Conservation (phyloP, 2,797 vertebrate genomes). For the Amphiprion clarkii region DNA sequence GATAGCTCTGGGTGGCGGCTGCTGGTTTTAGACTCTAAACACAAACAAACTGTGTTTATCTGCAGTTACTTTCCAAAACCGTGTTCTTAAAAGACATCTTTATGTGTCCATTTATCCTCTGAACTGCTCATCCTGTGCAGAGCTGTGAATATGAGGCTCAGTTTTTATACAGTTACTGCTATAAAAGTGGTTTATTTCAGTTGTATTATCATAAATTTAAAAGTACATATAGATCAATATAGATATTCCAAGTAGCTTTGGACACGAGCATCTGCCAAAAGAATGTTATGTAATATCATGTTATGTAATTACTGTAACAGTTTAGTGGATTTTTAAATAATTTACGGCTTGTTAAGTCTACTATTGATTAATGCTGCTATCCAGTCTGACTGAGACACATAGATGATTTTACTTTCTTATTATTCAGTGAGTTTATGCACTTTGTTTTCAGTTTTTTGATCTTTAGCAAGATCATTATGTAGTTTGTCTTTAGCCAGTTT, state of each 20-base stretch:
- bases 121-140: neutral
- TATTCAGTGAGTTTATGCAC: too few relatives aligned
- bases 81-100: neutral
- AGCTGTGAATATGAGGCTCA: too few relatives aligned
- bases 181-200: neutral
- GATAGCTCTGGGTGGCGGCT: constrained; percentile 14
- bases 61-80: constrained; percentile 8
- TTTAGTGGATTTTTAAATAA: too few relatives aligned
- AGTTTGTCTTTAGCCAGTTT: neutral
- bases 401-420: too few relatives aligned
- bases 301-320: too few relatives aligned
- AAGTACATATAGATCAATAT: too few relatives aligned
- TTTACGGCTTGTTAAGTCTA: too few relatives aligned
- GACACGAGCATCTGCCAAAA: neutral
- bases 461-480: too few relatives aligned
- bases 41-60: constrained; percentile 15
- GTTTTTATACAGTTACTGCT: too few relatives aligned
- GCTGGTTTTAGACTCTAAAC: constrained; percentile 33
- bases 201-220: too few relatives aligned
- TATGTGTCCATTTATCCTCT: neutral
- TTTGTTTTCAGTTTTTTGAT: too few relatives aligned
- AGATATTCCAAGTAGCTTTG: neutral
- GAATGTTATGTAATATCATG: neutral
- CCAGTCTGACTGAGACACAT: neutral
- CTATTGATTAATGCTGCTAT: too few relatives aligned